Percentiles rank a stretch among this genome's conserved stretches.
phyloP scores from a whole-genome alignment of 2,888 invertebrate genomes.

The Bellardia bayeri region DNA sequence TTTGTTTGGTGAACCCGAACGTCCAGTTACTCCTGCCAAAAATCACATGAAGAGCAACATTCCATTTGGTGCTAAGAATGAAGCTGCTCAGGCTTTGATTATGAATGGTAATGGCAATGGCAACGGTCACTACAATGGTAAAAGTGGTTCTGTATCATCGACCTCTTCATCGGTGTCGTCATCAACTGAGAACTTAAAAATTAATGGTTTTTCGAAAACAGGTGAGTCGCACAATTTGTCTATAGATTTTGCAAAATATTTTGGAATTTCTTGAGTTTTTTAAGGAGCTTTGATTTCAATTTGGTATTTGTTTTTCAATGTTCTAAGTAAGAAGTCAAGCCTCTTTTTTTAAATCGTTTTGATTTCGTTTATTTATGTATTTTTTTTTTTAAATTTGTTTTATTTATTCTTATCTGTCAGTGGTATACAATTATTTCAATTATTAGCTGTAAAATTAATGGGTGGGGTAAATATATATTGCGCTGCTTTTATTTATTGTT shows the following conservation, averaged over 20 bases:
- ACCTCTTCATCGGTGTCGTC: conserved; percentile 83
- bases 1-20: conserved; percentile 86
- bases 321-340: neutral
- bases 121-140: conserved; percentile 78
- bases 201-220: conserved; percentile 81
- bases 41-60: conserved; percentile 86
- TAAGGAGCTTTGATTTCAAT: conserved; percentile 10
- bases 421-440: conserved; percentile 50
- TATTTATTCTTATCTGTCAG: conserved; percentile 1
- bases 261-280: neutral
- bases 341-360: neutral
- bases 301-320: neutral
- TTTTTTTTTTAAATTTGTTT: conserved; percentile 29
- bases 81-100: conserved; percentile 79
- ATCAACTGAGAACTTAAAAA: conserved; percentile 82
- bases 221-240: conserved; percentile 76
- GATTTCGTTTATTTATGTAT: neutral
- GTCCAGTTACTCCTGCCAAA: conserved; percentile 85
- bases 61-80: conserved; percentile 84
- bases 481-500: neutral
- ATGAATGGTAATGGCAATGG: conserved; percentile 82
- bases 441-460: conserved; percentile 54
- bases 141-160: conserved; percentile 82
- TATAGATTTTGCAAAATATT: neutral
- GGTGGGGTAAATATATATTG: conserved; percentile 30